Evolutionary conservation across 2,113 vertebrate species (phyloP).

Genomic region (Candoia aspera): DNA sequence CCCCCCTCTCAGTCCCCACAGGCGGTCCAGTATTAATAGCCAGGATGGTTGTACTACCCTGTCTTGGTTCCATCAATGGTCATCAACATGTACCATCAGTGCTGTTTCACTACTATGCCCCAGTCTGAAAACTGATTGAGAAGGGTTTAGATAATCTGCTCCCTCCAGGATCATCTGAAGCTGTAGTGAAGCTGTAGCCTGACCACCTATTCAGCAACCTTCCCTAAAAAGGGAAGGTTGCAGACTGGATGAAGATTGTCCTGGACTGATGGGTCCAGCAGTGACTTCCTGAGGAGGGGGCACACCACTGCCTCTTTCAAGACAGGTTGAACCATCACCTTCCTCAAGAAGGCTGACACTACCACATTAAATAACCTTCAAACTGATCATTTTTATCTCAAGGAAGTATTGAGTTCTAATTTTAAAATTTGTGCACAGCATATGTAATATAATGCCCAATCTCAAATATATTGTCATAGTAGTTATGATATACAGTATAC

Average conservation of each 20-base stretch:
- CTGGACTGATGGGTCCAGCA: background rate
- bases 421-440: background rate
- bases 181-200: too few relatives aligned
- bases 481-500: background rate
- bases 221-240: background rate
- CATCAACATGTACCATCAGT: background rate
- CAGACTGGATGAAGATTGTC: background rate
- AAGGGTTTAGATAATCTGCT: background rate
- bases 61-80: background rate
- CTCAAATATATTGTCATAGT: background rate
- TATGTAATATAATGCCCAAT: background rate
- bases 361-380: background rate
- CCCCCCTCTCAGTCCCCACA: background rate
- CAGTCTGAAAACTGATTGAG: background rate
- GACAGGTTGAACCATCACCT: background rate
- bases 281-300: background rate
- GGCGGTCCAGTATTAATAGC: background rate
- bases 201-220: background rate
- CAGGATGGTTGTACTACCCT: background rate
- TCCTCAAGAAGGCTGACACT: background rate
- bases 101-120: background rate
- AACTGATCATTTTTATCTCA: background rate
- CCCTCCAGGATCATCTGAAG: background rate
- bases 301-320: background rate
- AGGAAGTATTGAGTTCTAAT: background rate